A percentile compares a stretch with the other conserved stretches of the same genome.
These are phyloP conservation scores for Drosophila diplacantha DNA, from an alignment of 2,888 invertebrate species.

Conservation along the genomic window DNA sequence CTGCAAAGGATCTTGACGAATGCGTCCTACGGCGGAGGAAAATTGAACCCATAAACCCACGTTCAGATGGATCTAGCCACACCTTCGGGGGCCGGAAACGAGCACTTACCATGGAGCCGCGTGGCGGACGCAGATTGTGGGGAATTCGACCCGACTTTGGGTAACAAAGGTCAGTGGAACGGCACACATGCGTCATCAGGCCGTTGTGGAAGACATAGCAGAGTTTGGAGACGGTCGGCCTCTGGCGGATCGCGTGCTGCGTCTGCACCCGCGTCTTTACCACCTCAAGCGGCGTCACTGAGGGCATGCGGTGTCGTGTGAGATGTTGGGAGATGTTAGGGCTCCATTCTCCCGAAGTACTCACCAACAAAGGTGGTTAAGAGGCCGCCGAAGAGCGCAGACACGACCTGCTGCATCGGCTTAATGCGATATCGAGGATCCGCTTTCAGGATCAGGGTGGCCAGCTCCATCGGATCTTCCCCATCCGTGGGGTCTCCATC, in stretches of 20 bases:
- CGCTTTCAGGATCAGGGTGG: constrained; percentile 77
- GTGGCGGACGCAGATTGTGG: constrained; percentile 72
- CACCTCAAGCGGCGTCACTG: constrained; percentile 98
- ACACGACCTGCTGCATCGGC: constrained; percentile 70
- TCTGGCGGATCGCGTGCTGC: constrained; percentile 82
- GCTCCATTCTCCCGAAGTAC: constrained; percentile 43
- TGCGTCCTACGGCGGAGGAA: constrained; percentile 85
- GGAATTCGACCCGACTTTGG: constrained; percentile 56
- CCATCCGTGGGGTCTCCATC: not conserved
- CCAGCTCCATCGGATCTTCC: constrained; percentile 32
- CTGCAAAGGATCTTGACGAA: constrained; percentile 90
- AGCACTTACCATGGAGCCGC: constrained; percentile 83
- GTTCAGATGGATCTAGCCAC: not conserved
- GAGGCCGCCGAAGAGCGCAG: constrained; percentile 84
- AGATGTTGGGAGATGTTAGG: not conserved
- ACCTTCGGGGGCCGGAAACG: not conserved
- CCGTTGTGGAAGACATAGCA: constrained; percentile 98
- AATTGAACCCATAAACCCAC: not conserved
- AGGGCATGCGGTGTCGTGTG: not conserved
- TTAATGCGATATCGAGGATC: constrained; percentile 84
- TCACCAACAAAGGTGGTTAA: constrained; percentile 91
- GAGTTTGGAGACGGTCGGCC: constrained; percentile 85
- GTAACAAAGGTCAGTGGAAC: constrained; percentile 79
- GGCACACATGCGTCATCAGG: constrained; percentile 96
- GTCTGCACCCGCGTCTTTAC: constrained; percentile 97